Evolutionary conservation across 2,888 invertebrate genomes (phyloP), one percentile per base, ranked within the genome.

Genomic region (Drosophila affinis): DNA sequence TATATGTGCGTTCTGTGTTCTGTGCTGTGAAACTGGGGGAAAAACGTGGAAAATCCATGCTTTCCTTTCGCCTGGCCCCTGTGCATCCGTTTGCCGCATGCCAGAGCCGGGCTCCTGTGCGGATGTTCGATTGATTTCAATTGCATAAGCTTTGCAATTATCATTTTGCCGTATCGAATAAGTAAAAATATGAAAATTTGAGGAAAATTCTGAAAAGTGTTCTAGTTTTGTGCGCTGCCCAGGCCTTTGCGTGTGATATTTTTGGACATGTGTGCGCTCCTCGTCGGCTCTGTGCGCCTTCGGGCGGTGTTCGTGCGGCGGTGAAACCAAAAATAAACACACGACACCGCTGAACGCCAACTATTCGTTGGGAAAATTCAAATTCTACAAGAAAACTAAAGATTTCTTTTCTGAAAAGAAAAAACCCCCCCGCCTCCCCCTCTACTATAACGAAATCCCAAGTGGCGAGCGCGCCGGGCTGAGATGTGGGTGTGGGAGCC

Each of bases 161-260:
- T 72, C 52, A 70, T 59, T 69, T 34, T 32, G 44, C 46, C 51
- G 51, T 54, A 62, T 52, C 55, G 39, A 71, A 71, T 72, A 71
- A 49, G 72, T 63, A 63, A 78, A 78, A 81, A 79, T 79, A 76
- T 81, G 79, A 75, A 81, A 77, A 88, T 76, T 84, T 77, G 65
- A 63, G 73, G 75, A 84, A 87, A 87, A 79, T 76, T 79, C 82
- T 76, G 39, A 70, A 80, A 84, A 82, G 75, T 88, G 86, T 78
- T 79, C 86, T 81, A 86, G 79, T 79, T 88, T 85, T 73, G 60
- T 71, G 74, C 72, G 79, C 77, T 87, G 81, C 90, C 90, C 90
- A 90, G 90, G 90, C 84, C 88, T 87, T 79, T 80, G 85, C 89
- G 84, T 84, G 89, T 89, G 90, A 88, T 90, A 90, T 90, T 90